Evolutionary conservation across 1,140 invertebrate species (phyloP), one percentile per base, ranked within the genome.

Genomic region (Drosophila yakuba): DNA sequence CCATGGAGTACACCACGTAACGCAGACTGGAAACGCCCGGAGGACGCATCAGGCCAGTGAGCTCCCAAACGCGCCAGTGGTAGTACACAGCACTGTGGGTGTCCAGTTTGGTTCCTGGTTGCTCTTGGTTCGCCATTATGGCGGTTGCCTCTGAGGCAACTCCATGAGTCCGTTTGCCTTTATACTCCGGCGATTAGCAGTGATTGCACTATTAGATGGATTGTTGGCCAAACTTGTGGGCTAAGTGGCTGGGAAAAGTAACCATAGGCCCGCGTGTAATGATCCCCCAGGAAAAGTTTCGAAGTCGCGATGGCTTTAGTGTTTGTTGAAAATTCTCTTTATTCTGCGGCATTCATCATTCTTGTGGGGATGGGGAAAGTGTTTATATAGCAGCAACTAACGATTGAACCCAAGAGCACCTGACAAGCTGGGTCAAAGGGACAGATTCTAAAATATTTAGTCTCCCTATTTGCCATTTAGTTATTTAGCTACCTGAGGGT

Each of bases 41-140:
- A 2, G 75, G 74, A 5, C 43, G 54, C 12, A 90, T 64, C 2
- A 91, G 20, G 1, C 90, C 90, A 17, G 72, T 90, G 3, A 80
- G 44, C 55, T 79, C 15, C 90, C 90, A 91, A 0, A 91, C 77
- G 0, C 64, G 51, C 79, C 76, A 91, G 48, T 91, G 90, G 52
- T 90, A 84, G 0, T 25, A 23, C 10, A 91, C 62, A 0, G 79
- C 90, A 3, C 43, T 39, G 41, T 91, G 86, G 0, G 84, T 89
- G 43, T 79, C 56, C 62, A 86, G 47, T 11, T 63, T 0, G 5
- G 2, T 20, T 20, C 1, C 2, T 2, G 20, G 1, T 3, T 45
- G 6, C 0, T 6, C 48, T 4, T 50, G 14, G 3, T 10, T 8
- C 3, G 43, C 36, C 35, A 51, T 44, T 35, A 55, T 71, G 20